Evolutionary conservation across 2,888 invertebrate genomes (phyloP).

Genomic region (Mythimna impura): DNA sequence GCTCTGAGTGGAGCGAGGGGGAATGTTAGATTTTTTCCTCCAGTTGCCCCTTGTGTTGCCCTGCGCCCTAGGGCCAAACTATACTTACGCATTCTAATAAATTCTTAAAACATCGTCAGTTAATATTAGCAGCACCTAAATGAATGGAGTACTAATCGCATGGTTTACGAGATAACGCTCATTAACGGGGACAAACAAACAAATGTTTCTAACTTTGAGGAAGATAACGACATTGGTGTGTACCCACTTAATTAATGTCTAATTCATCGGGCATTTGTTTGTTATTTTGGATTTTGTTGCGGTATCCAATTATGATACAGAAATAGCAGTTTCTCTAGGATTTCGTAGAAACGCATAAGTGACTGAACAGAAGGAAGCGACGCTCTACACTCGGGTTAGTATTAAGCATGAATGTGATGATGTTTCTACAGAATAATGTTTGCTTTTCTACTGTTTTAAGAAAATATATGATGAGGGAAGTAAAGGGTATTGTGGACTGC

Average conservation of each 20-base stretch:
- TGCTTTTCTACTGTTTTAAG: neutral
- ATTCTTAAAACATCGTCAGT: slow-evolving; percentile 37
- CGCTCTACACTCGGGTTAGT: neutral
- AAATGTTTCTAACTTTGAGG: slow-evolving; percentile 61
- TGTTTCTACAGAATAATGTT: neutral
- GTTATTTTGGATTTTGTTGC: slow-evolving; percentile 21
- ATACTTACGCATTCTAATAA: neutral
- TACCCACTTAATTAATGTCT: slow-evolving; percentile 38
- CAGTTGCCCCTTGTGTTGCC: too few species aligned
- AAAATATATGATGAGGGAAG: neutral
- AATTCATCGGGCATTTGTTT: slow-evolving; percentile 41
- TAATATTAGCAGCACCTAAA: slow-evolving; percentile 45
- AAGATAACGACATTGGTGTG: slow-evolving; percentile 68
- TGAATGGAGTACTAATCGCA: slow-evolving; percentile 59
- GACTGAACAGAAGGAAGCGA: neutral
- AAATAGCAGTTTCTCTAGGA: neutral
- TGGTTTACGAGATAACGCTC: slow-evolving; percentile 55
- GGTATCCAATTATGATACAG: neutral
- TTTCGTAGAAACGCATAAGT: neutral
- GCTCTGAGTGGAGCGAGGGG: too few species aligned
- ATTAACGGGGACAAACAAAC: slow-evolving; percentile 73
- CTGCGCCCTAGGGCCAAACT: neutral
- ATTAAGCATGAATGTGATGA: neutral
- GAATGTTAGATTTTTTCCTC: too few species aligned
- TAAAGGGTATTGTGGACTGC: neutral